Percentiles rank a stretch among this genome's conserved stretches.
These are phyloP conservation scores for Phoenicopterus ruber DNA, from an alignment of 2,113 vertebrate genomes.

Conservation along the genomic window DNA sequence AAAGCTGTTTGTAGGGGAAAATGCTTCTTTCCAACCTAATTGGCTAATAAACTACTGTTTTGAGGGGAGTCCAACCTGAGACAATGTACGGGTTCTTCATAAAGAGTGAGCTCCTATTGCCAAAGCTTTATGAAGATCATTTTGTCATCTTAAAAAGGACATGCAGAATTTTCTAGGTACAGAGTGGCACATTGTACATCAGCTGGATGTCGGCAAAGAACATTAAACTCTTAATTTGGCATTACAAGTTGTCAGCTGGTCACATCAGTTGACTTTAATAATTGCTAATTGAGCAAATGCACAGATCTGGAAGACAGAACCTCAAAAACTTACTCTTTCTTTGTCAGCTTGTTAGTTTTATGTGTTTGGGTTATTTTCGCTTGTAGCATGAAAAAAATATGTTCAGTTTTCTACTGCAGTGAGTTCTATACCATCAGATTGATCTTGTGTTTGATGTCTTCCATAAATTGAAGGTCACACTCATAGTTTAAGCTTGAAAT, in stretches of 20 bases:
- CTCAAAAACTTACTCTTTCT: slow-evolving; percentile 18
- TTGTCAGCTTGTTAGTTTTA: slow-evolving; percentile 9
- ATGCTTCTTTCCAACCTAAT: not conserved
- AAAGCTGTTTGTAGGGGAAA: not conserved
- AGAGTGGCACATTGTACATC: not conserved
- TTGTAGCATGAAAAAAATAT: not conserved
- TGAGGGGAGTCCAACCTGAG: not conserved
- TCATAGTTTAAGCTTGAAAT: slow-evolving; percentile 20
- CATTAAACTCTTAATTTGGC: not conserved
- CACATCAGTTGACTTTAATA: slow-evolving; percentile 1
- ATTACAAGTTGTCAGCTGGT: not conserved
- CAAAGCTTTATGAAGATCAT: not conserved
- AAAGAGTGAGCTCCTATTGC: not conserved
- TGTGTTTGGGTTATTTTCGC: slow-evolving; percentile 8
- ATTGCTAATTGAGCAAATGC: not conserved
- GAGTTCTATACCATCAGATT: not conserved
- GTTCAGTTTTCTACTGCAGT: not conserved
- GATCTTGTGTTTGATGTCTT: slow-evolving; percentile 14
- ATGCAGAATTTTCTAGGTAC: not conserved
- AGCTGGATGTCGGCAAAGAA: not conserved
- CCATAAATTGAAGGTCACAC: slow-evolving; percentile 45
- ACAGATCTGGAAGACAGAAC: not conserved
- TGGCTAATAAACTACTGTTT: not conserved
- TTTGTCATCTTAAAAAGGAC: not conserved
- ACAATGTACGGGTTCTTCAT: not conserved